Base-by-base conservation (phyloP, 1,140 invertebrate genomes). In the Cryptotermes secundus region DNA sequence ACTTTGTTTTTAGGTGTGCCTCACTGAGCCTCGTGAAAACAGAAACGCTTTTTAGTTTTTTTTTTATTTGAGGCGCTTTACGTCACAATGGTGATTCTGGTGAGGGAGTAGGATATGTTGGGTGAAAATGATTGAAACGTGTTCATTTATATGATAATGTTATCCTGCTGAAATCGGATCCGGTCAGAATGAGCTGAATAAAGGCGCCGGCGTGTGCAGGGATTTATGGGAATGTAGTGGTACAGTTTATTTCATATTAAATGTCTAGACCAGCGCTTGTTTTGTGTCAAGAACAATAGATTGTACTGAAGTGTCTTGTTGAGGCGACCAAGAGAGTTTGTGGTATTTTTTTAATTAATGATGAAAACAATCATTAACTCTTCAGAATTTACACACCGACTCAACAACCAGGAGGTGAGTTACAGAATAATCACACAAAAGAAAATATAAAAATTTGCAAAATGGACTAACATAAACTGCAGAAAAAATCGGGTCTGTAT, bases 71-170 rank as follows among this genome's bases (percentile, higher is more conserved):
- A 1, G 53, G 53, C 12, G 24, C 2, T 42, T 0, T 42, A 42
- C 38, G 38, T 14, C 38, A 6, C 38, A 14, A 42, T 3, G 9
- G 38, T 42, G 9, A 9, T 6, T 14, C 12, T 4, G 53, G 53
- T 1, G 53, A 19, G 53, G 53, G 53, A 19, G 53, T 9, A 14
- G 26, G 2, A 59, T 59, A 59, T 14, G 53, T n/a, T 59, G 53
- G 53, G 53, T 59, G 53, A 14, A 59, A 59, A 59, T 59, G 19
- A 59, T 59, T 59, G 53, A 59, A 59, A 59, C 53, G 53, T 59
- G 53, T 59, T 59, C 53, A 59, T 59, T 59, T 59, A 59, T 59
- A 59, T 59, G 53, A 59, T 59, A 59, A 59, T 59, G 53, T 59
- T 19, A 59, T 59, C 53, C 53, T 22, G 12, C 12, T 6, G 53